Evolutionary conservation across 53 echinoderm and acorn worm species (phyloP).

Genomic region (Actinopyga echinites): DNA sequence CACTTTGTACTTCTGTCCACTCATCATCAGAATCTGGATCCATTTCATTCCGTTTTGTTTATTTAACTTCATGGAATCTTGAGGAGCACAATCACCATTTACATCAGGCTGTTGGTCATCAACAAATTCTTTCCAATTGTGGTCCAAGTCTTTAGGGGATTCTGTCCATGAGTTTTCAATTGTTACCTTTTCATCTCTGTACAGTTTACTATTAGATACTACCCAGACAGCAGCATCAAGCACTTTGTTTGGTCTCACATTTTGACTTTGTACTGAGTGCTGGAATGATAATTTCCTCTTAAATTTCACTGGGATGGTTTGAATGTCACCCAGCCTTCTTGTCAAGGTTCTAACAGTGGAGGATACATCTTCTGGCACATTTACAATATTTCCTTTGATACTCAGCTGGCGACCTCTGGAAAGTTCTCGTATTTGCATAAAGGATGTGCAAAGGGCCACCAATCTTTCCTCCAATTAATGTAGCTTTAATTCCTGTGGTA

Average conservation of each 20-base stretch:
- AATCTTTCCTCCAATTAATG: slow-evolving; percentile 32
- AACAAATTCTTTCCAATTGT: slow-evolving; percentile 9
- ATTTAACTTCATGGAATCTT: background rate
- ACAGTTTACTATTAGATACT: slow-evolving; percentile 20
- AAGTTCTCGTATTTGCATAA: slow-evolving; percentile 54
- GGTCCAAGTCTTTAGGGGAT: background rate
- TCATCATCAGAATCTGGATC: slow-evolving; percentile 40
- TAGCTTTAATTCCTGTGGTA: slow-evolving; percentile 9
- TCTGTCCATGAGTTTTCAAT: slow-evolving; percentile 15
- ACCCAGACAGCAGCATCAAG: slow-evolving; percentile 50
- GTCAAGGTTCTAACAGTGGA: slow-evolving; percentile 20
- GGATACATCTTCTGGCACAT: slow-evolving; percentile 27
- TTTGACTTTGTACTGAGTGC: slow-evolving; percentile 40
- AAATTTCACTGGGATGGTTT: slow-evolving; percentile 45
- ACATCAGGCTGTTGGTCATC: background rate
- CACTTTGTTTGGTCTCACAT: slow-evolving; percentile 52
- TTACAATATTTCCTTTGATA: slow-evolving; percentile 49
- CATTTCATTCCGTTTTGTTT: background rate
- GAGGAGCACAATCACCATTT: background rate
- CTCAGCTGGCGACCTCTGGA: slow-evolving; percentile 35
- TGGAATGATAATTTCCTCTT: slow-evolving; percentile 45
- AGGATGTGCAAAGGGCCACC: slow-evolving; percentile 46
- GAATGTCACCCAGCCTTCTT: background rate
- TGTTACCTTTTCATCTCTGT: slow-evolving; percentile 29
- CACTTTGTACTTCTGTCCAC: slow-evolving; percentile 45